Evolutionary conservation across 2,888 invertebrate species (phyloP).

Genomic region (Coleophora flavipennella): DNA sequence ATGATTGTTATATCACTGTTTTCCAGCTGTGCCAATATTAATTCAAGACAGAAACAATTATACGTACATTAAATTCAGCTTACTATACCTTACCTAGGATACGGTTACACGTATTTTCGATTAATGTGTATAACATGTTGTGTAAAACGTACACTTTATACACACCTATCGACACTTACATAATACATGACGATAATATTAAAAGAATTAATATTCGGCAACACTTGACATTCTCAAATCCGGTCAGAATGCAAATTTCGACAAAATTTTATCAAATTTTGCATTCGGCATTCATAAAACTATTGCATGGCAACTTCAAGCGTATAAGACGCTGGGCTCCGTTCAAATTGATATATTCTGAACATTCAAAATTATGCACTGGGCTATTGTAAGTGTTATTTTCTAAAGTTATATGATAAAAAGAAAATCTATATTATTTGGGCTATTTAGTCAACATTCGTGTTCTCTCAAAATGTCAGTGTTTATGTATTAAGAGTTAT

Average conservation of each 20-base stretch:
- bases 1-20: conserved; percentile 18
- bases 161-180: conserved; percentile 49
- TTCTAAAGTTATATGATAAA: conserved; percentile 35
- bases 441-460: conserved; percentile 55
- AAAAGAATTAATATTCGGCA: conserved; percentile 69
- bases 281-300: conserved; percentile 49
- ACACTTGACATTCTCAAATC: conserved; percentile 66
- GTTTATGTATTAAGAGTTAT: conserved; percentile 34
- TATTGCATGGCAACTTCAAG: conserved; percentile 60
- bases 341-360: conserved; percentile 26
- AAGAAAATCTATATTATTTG: conserved; percentile 45
- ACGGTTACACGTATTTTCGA: conserved; percentile 57
- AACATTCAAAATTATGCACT: conserved; percentile 48
- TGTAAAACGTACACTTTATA: conserved; percentile 21
- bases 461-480: conserved; percentile 60
- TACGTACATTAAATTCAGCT: conserved; percentile 70
- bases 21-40: conserved; percentile 43
- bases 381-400: conserved; percentile 60
- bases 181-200: conserved; percentile 68
- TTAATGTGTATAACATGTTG: conserved; percentile 30
- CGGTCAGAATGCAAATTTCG: conserved; percentile 30
- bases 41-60: conserved; percentile 69
- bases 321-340: conserved; percentile 25
- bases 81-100: conserved; percentile 66
- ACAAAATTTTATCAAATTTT: conserved; percentile 23